Evolutionary conservation across 2,113 vertebrate species (phyloP), one percentile per base, ranked within the genome.

Genomic region (Anarrhichthys ocellatus): DNA sequence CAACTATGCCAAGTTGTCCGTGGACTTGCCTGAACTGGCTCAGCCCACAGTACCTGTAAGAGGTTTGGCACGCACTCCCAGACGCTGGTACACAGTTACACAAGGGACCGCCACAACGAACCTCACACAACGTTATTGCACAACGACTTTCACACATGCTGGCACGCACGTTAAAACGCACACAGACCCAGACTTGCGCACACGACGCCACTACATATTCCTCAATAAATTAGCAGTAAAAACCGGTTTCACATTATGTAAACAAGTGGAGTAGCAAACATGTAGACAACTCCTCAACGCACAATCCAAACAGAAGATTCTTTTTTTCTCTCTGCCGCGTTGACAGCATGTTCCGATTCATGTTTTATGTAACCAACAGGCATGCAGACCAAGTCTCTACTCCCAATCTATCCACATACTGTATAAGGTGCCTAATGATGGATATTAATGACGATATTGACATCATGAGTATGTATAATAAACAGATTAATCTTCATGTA

Each of bases 391-490:
- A 85, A 76, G 67, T 81, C 87, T 82, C 80, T 76, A 74, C 78
- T 86, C 88, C 87, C 75, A 63, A 14, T 83, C 69, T 84, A 50
- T 89, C 77, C 87, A 76, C 77, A 87, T 91, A 38, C 68, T 71
- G 68, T 38, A 85, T 86, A 89, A 73, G 87, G 92, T 94, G 93
- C 93, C 92, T 95, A 92, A 83, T 68, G 81, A 92, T 92, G 88
- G 70, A 89, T 87, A 78, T 87, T 80, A 73, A 81, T 86, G 82
- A 84, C 82, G 76, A 84, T 92, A 80, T 82, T 85, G 83, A 88
- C 86, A 91, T 85, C 65, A 63, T 85, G 86, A 92, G 78, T 88
- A 90, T 82, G 82, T 77, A 84, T 76, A 90, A 91, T 92, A 92
- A 91, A 93, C 54, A 72, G 59, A 81, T 82, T 90, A 69, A 83